Percentiles rank a stretch among this genome's conserved stretches.
Evolutionary conservation across 2,113 vertebrate species (phyloP).

Genomic region (Salvator merianae): DNA sequence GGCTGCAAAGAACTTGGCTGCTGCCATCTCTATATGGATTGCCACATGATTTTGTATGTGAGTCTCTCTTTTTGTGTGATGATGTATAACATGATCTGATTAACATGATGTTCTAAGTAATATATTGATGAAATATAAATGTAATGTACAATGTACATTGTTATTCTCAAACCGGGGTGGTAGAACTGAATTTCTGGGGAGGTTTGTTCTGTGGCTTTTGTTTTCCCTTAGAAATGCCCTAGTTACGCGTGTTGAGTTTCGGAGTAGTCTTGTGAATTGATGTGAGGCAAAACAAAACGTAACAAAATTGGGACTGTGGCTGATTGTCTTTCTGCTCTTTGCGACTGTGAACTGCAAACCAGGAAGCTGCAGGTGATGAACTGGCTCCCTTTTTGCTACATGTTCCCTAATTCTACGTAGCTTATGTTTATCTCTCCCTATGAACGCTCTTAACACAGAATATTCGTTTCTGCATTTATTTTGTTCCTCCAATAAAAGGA

Average conservation of each 20-base stretch:
- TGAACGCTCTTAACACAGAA: not conserved
- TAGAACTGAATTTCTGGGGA: constrained; percentile 20
- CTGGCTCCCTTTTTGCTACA: not conserved
- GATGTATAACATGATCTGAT: constrained; percentile 24
- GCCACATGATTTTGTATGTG: constrained; percentile 48
- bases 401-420: not conserved
- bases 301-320: not conserved
- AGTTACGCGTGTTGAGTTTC: constrained; percentile 13
- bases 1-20: constrained; percentile 33
- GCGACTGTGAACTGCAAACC: not conserved
- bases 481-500: not conserved
- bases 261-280: constrained; percentile 23
- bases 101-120: constrained; percentile 45
- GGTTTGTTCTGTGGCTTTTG: constrained; percentile 8
- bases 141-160: constrained; percentile 30
- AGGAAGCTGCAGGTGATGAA: not conserved
- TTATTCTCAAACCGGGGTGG: constrained; percentile 34
- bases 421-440: not conserved
- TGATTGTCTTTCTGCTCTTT: not conserved
- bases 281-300: constrained; percentile 53
- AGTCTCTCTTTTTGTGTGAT: constrained; percentile 41
- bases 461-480: not conserved
- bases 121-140: constrained; percentile 26
- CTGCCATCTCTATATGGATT: constrained; percentile 41
- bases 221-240: constrained; percentile 52